These are phyloP conservation scores for Caenorhabditis uteleia DNA, from an alignment of 2,888 invertebrate genomes.

Conservation along the genomic window DNA sequence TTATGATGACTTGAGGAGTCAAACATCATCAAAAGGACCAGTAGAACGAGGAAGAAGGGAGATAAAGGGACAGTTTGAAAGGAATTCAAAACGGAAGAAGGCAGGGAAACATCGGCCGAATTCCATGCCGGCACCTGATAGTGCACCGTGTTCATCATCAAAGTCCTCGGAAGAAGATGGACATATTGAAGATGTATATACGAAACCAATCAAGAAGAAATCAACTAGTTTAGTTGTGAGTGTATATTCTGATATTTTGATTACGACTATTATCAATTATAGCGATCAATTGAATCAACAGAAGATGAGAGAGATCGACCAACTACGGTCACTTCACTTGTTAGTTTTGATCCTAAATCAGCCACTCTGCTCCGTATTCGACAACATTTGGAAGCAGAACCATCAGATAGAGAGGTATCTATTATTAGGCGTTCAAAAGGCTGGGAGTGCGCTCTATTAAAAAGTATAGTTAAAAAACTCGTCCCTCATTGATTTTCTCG, in stretches of 20 bases:
- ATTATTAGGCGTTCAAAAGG: too few relatives aligned
- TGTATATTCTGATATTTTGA: background rate
- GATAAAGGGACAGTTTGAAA: slow-evolving; percentile 25
- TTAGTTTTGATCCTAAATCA: slow-evolving; percentile 61
- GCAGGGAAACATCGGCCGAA: slow-evolving; percentile 9
- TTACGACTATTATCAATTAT: background rate
- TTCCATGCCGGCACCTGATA: slow-evolving; percentile 36
- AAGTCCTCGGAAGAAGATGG: slow-evolving; percentile 39
- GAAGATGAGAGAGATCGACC: slow-evolving; percentile 1
- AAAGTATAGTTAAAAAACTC: too few relatives aligned
- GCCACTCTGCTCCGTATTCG: slow-evolving; percentile 52
- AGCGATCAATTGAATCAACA: background rate
- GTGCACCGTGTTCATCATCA: slow-evolving; percentile 31
- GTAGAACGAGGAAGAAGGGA: too few relatives aligned
- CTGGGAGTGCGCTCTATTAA: too few relatives aligned
- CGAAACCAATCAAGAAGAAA: slow-evolving; percentile 43
- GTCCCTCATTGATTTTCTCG: too few relatives aligned
- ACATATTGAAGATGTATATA: slow-evolving; percentile 40
- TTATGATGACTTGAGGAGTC: slow-evolving; percentile 47
- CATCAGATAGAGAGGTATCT: slow-evolving; percentile 7
- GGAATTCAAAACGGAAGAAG: slow-evolving; percentile 35
- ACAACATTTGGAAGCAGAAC: slow-evolving; percentile 50
- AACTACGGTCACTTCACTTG: slow-evolving; percentile 48
- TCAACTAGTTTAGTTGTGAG: slow-evolving; percentile 14
- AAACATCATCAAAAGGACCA: slow-evolving; percentile 16